Evolutionary conservation across 2,888 invertebrate genomes (phyloP).

Genomic region (Theodoxus fluviatilis): DNA sequence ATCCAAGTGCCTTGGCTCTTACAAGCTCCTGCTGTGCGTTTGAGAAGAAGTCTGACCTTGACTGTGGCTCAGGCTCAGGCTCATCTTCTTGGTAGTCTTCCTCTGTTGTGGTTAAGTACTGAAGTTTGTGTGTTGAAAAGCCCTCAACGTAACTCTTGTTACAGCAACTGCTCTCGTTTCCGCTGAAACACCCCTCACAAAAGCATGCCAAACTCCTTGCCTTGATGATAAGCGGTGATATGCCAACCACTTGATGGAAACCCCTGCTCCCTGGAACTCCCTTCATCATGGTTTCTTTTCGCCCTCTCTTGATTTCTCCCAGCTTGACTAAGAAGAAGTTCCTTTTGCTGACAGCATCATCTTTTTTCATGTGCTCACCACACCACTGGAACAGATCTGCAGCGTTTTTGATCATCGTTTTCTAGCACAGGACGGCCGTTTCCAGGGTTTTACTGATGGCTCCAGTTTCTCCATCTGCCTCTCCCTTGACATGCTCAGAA

Average conservation of each 20-base stretch:
- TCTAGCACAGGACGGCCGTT: conserved; percentile 1
- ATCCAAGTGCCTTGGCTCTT: neutral
- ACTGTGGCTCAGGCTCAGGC: no score
- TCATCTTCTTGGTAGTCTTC: no score
- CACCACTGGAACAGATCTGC: neutral
- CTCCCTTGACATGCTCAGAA: conserved; percentile 23
- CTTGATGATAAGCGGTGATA: neutral
- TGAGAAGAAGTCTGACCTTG: no score
- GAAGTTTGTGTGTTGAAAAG: no score
- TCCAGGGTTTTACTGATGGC: conserved; percentile 14
- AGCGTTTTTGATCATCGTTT: neutral
- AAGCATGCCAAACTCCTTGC: neutral
- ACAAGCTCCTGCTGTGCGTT: no score
- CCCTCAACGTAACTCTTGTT: neutral
- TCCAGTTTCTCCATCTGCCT: conserved; percentile 26
- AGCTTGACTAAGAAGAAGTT: neutral
- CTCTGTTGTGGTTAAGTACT: no score
- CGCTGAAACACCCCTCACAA: neutral
- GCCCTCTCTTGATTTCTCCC: neutral
- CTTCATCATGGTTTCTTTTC: neutral
- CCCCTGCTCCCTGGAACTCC: neutral
- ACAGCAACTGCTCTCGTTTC: neutral
- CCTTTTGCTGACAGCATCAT: neutral
- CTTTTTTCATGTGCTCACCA: neutral
- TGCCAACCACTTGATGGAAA: neutral